Evolutionary conservation across 2,888 invertebrate species (phyloP).

Genomic region (Ophion costatus): DNA sequence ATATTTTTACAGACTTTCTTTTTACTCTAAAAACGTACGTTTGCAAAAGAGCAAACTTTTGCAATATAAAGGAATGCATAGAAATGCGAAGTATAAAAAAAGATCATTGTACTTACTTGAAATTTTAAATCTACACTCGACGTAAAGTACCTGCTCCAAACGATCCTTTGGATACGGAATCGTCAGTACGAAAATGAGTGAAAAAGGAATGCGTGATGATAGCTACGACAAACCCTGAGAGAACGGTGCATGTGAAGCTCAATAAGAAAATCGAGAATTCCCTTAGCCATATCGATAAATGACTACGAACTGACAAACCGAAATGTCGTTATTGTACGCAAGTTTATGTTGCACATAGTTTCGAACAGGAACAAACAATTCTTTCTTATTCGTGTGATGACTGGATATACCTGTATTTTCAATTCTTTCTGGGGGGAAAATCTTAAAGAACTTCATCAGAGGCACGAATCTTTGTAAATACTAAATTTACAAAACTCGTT

Average conservation of each 20-base stretch:
- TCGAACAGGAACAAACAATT: constrained; percentile 7
- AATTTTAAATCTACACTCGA: too few relatives aligned
- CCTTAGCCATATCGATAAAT: constrained; percentile 86
- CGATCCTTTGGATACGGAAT: too few relatives aligned
- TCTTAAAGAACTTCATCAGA: constrained; percentile 85
- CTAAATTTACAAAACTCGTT: constrained; percentile 85
- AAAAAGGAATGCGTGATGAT: too few relatives aligned
- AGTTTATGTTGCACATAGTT: neutral
- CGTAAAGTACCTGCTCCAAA: too few relatives aligned
- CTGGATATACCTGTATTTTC: constrained; percentile 86
- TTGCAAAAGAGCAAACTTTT: too few relatives aligned
- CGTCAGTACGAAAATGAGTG: too few relatives aligned
- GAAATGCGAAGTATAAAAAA: too few relatives aligned
- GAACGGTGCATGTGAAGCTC: constrained; percentile 84
- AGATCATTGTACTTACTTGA: too few relatives aligned
- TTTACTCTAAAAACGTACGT: too few relatives aligned
- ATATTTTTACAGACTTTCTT: too few relatives aligned
- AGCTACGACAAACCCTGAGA: constrained; percentile 84
- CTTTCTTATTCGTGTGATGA: constrained; percentile 85
- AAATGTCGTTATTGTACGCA: neutral
- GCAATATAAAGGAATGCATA: too few relatives aligned
- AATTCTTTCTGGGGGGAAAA: constrained; percentile 85
- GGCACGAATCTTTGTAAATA: constrained; percentile 84
- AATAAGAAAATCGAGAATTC: constrained; percentile 84
- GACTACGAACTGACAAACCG: constrained; percentile 84